Conservation (phyloP, 2,797 vertebrate species). For the Xyrichtys novacula region DNA sequence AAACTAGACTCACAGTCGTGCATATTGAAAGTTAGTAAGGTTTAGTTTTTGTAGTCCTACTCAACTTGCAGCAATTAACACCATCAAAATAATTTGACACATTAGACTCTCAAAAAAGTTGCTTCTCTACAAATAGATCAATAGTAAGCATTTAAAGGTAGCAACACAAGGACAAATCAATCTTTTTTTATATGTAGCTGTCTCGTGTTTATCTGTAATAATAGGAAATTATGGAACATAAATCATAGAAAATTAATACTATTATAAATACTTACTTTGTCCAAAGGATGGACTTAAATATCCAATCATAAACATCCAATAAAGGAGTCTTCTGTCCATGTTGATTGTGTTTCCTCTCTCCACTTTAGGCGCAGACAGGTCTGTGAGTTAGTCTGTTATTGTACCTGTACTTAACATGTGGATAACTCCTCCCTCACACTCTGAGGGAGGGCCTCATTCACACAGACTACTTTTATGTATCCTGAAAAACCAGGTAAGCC, state of each 20-base stretch:
- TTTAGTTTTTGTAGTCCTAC: too few species aligned
- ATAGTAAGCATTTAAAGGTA: not conserved
- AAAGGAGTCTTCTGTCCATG: slow-evolving; percentile 51
- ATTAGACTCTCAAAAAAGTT: too few species aligned
- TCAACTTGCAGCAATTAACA: too few species aligned
- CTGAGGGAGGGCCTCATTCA: too few species aligned
- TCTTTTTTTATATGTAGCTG: too few species aligned
- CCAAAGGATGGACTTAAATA: slow-evolving; percentile 33
- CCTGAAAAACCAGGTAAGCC: too few species aligned
- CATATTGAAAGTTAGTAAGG: too few species aligned
- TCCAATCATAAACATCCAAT: slow-evolving; percentile 59
- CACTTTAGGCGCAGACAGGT: not conserved
- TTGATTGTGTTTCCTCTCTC: too few species aligned
- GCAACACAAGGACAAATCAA: not conserved
- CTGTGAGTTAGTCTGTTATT: not conserved
- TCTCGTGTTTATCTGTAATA: not conserved
- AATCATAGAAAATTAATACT: not conserved
- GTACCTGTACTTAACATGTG: not conserved
- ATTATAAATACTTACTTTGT: slow-evolving; percentile 44
- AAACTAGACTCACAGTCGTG: too few species aligned
- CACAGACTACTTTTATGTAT: too few species aligned
- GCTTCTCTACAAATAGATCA: not conserved
- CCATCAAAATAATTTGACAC: too few species aligned
- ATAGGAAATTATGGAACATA: not conserved
- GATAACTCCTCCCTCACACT: slow-evolving; percentile 34